Evolutionary conservation across 1,140 invertebrate species (phyloP), one percentile per base, ranked within the genome.

Genomic region (Brachionus rotundiformis): DNA sequence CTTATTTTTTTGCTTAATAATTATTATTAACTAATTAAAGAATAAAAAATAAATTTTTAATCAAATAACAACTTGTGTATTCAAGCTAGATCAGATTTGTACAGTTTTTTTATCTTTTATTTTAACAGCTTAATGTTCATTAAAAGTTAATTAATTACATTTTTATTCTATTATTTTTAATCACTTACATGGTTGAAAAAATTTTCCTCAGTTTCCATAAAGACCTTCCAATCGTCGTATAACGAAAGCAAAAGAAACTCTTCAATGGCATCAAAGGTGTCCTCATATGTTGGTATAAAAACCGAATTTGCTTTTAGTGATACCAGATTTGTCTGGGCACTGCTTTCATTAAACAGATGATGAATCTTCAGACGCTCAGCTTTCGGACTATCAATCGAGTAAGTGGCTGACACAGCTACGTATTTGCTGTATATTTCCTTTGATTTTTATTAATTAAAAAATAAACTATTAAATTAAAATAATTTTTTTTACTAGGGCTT

Each of bases 261-360:
- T 63, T 79, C 76, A 31, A 79, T 79, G n/a, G 47, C 31, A 25
- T 79, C 76, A 25, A 79, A 79, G 23, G 76, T 79, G 29, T 79
- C 76, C 7, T 54, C 47, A 33, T 59, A 79, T 16, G 59, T 79
- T 2, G 59, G 59, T n/a, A 39, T 59, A 59, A 79, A 63, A 41
- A 44, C 8, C 19, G 36, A 31, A 44, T 73, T 73, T 7, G 68
- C 68, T 44, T 73, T 73, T n/a, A 73, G 36, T 0, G 33, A 73
- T 16, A 73, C 68, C 36, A 73, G 25, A 5, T 19, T 73, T 44
- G 68, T 73, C 23, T 73, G 44, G 36, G 19, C 36, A 23, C 41
- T 73, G 25, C 25, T 29, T 25, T 73, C 68, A 23, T 36, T 71
- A 10, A 79, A 79, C 1, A 79, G 29, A 79, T 79, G 76, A 33